These are phyloP conservation scores for Ptilodon capucinus DNA, from an alignment of 2,888 invertebrate genomes.

Conservation along the genomic window DNA sequence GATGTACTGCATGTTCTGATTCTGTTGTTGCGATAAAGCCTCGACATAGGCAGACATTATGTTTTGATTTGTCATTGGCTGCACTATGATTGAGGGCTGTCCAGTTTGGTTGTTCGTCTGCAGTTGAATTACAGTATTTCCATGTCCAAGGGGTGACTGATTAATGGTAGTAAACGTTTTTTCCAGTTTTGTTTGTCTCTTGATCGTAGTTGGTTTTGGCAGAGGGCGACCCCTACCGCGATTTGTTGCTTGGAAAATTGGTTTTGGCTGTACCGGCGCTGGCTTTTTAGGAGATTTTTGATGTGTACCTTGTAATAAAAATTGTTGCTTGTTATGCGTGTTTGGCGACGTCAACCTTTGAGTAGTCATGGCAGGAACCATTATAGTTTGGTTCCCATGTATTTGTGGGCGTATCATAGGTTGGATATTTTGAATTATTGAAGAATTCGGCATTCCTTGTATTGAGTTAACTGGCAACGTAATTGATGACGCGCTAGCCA, in stretches of 20 bases:
- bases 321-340: constrained; percentile 71
- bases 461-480: constrained; percentile 75
- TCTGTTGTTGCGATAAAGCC: constrained; percentile 86
- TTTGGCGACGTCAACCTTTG: constrained; percentile 73
- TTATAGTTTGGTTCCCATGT: constrained; percentile 74
- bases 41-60: constrained; percentile 86
- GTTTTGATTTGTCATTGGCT: constrained; percentile 84
- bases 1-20: constrained; percentile 89
- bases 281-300: constrained; percentile 79
- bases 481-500: constrained; percentile 78
- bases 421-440: constrained; percentile 77
- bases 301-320: constrained; percentile 64
- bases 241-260: constrained; percentile 72
- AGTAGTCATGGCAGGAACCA: constrained; percentile 72
- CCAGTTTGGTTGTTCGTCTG: constrained; percentile 81
- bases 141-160: constrained; percentile 69
- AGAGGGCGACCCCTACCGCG: constrained; percentile 72
- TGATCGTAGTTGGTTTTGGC: constrained; percentile 73
- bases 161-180: constrained; percentile 75
- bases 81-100: constrained; percentile 86
- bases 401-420: constrained; percentile 77
- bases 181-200: constrained; percentile 75
- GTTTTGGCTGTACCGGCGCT: constrained; percentile 72
- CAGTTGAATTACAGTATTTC: constrained; percentile 81
- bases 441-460: constrained; percentile 72